Conservation (phyloP, 2,888 invertebrate species). For the Kuschelorhynchus macadamiae region DNA sequence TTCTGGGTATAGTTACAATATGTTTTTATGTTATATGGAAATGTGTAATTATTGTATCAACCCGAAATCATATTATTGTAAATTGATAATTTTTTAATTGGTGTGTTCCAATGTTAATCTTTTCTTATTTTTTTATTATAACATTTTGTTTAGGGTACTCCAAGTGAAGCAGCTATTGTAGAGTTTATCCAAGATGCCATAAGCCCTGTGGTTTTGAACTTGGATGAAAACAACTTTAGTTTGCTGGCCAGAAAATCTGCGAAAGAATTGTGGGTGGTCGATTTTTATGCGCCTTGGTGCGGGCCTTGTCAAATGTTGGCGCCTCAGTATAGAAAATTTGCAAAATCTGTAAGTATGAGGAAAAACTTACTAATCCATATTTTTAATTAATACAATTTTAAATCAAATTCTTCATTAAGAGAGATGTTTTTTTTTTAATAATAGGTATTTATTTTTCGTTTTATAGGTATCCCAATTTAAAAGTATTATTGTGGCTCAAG, state of each 20-base stretch:
- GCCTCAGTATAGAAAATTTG: slow-evolving; percentile 78
- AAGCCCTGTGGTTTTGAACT: slow-evolving; percentile 72
- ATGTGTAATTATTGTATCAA: too few species aligned
- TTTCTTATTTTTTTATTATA: neutral
- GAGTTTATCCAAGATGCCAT: slow-evolving; percentile 76
- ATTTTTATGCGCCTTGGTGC: slow-evolving; percentile 84
- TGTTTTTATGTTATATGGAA: too few species aligned
- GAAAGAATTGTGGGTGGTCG: slow-evolving; percentile 77
- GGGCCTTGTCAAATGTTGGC: slow-evolving; percentile 80
- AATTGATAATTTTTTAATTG: too few species aligned
- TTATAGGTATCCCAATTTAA: slow-evolving; percentile 35
- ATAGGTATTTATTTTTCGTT: too few species aligned
- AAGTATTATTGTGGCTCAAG: slow-evolving; percentile 56
- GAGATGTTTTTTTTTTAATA: too few species aligned
- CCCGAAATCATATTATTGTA: too few species aligned
- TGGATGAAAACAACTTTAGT: slow-evolving; percentile 73
- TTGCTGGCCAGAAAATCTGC: slow-evolving; percentile 71
- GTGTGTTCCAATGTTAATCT: neutral
- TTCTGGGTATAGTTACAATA: too few species aligned
- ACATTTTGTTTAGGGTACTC: slow-evolving; percentile 72
- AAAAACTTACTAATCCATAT: too few species aligned
- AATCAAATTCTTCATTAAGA: too few species aligned
- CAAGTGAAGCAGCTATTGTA: slow-evolving; percentile 73
- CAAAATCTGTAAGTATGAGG: slow-evolving; percentile 68
- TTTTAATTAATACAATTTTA: too few species aligned